phyloP scores from a whole-genome alignment of 2,113 vertebrate genomes.

The Microtus montanus region DNA sequence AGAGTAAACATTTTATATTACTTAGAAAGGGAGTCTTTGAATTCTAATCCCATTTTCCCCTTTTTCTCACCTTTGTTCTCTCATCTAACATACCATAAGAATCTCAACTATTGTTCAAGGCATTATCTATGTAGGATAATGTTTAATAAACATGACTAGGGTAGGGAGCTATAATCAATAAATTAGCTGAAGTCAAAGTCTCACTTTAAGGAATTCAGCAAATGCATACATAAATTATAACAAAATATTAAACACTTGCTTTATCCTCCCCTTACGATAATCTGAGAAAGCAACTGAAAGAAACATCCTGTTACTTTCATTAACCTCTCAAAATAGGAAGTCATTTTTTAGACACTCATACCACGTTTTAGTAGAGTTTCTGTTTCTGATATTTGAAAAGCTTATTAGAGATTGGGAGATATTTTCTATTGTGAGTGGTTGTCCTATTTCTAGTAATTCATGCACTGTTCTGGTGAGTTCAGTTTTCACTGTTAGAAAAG shows the following conservation, averaged over 20 bases:
- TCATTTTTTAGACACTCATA: background rate
- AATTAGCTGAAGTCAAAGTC: background rate
- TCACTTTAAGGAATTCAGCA: background rate
- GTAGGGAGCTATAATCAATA: background rate
- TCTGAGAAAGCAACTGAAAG: background rate
- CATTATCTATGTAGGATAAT: background rate
- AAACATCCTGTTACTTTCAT: background rate
- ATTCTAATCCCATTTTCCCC: background rate
- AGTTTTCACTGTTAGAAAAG: conserved; percentile 1
- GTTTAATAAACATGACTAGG: background rate
- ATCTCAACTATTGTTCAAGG: background rate
- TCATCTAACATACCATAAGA: background rate
- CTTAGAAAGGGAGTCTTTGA: conserved; percentile 1
- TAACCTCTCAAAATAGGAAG: background rate
- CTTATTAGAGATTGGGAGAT: background rate
- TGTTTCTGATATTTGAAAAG: background rate
- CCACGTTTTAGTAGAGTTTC: background rate
- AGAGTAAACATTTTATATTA: background rate
- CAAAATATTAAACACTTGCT: background rate
- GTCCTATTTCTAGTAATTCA: background rate
- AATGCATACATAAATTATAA: background rate
- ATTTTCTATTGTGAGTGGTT: background rate
- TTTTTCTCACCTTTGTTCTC: background rate
- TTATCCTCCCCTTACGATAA: background rate
- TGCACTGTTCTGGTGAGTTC: background rate